phyloP scores from a whole-genome alignment of 2,113 vertebrate genomes.

The Sterna hirundo region DNA sequence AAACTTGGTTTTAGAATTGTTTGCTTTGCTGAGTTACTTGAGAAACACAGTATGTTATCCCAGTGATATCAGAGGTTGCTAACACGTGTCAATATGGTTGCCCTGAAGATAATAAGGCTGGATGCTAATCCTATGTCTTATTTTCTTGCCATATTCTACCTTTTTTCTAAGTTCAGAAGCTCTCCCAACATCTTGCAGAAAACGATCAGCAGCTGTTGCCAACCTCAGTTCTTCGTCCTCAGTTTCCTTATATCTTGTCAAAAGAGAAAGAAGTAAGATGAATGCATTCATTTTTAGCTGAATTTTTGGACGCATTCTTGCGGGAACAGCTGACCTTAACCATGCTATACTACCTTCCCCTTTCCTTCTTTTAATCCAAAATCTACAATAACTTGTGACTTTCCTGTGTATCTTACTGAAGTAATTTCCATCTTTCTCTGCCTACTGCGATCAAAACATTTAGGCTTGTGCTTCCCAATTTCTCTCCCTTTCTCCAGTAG shows the following conservation, averaged over 20 bases:
- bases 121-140: neutral
- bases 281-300: neutral
- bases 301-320: neutral
- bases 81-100: neutral
- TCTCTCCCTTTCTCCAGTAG: neutral
- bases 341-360: neutral
- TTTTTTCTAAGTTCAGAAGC: neutral
- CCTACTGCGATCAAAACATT: neutral
- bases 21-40: neutral
- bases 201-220: neutral
- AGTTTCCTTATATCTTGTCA: neutral
- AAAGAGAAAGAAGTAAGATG: neutral
- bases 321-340: neutral
- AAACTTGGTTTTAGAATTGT: neutral
- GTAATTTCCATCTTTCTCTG: neutral
- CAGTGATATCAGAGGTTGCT: neutral
- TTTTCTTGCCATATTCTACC: neutral
- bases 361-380: neutral
- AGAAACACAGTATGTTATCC: neutral
- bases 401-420: neutral
- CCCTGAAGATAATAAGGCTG: neutral
- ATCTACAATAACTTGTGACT: neutral
- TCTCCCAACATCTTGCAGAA: neutral
- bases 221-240: neutral
- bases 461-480: neutral